phyloP scores from a whole-genome alignment of 2,797 vertebrate species.

The Sternarchorhynchus goeldii region DNA sequence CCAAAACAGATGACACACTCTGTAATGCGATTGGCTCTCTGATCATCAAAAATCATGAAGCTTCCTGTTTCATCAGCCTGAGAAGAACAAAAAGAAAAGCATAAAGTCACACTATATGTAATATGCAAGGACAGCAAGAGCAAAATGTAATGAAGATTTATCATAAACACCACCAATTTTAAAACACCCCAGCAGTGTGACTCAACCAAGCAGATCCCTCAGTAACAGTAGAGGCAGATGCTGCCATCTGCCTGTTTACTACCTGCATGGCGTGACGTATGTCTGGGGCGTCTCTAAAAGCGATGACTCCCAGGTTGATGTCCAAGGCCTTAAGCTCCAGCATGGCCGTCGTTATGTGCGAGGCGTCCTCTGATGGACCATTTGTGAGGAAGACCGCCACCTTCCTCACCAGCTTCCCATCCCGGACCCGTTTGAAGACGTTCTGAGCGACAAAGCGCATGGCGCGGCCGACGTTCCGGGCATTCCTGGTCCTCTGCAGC shows the following conservation, averaged over 20 bases:
- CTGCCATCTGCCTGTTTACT: constrained; percentile 28
- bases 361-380: constrained; percentile 60
- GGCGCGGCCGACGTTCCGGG: constrained; percentile 73
- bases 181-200: too few species aligned
- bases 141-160: not conserved
- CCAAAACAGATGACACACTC: constrained; percentile 56
- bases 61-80: constrained; percentile 54
- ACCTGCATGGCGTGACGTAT: constrained; percentile 75
- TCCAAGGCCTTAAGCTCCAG: constrained; percentile 79
- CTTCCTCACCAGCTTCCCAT: constrained; percentile 78
- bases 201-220: not conserved
- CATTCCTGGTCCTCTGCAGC: constrained; percentile 68
- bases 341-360: constrained; percentile 71
- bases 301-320: constrained; percentile 75
- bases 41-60: constrained; percentile 33
- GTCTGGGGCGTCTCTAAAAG: constrained; percentile 69
- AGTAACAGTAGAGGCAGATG: not conserved
- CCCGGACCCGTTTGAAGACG: constrained; percentile 79
- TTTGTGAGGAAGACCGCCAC: constrained; percentile 81
- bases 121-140: not conserved
- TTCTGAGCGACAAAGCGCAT: constrained; percentile 85
- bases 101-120: not conserved
- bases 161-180: too few species aligned
- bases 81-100: constrained; percentile 17
- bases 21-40: constrained; percentile 34